phyloP scores from a whole-genome alignment of 1,140 invertebrate species.

The Heliconius melpomene region DNA sequence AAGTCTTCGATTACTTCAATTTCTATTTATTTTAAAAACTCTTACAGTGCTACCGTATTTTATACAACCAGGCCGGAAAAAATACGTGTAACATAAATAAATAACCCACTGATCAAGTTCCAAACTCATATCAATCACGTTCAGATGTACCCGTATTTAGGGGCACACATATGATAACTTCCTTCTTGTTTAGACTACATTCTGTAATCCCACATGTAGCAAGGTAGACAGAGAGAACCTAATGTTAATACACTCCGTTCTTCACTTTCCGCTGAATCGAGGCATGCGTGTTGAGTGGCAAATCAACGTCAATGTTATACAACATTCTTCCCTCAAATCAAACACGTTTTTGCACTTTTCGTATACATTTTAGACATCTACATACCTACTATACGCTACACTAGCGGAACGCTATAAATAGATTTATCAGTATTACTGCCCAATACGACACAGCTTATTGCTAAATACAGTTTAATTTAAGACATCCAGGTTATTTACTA shows the following conservation, averaged over 20 bases:
- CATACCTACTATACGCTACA: background rate
- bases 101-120: background rate
- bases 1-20: no score
- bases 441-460: background rate
- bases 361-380: background rate
- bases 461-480: conserved; percentile 15
- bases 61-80: no score
- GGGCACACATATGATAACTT: no score
- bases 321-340: background rate
- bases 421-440: background rate
- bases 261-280: no score
- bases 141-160: no score
- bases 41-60: no score
- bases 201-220: no score
- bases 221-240: no score
- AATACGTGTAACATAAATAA: background rate
- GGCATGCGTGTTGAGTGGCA: no score
- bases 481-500: conserved; percentile 20
- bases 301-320: background rate
- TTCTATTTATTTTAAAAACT: background rate
- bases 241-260: no score
- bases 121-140: background rate
- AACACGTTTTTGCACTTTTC: background rate
- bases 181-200: no score
- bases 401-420: background rate